Conservation (phyloP, 2,113 vertebrate genomes). For the Abramis brama region DNA sequence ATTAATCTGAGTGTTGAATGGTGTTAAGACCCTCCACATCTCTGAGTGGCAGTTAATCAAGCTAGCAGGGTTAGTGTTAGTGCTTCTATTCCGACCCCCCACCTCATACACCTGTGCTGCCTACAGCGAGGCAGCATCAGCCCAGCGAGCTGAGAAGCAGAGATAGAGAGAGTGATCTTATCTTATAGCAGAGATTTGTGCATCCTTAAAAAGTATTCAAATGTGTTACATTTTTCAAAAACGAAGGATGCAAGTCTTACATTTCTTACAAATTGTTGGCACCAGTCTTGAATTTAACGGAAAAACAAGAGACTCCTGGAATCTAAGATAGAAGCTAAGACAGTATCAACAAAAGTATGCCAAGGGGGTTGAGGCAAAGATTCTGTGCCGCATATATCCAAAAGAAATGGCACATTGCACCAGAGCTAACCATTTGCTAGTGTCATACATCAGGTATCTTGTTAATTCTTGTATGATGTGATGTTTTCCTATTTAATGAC, state of each 20-base stretch:
- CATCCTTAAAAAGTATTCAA: background rate
- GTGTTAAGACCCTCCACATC: conserved; percentile 19
- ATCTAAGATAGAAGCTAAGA: background rate
- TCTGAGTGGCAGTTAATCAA: conserved; percentile 39
- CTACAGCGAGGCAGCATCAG: conserved; percentile 14
- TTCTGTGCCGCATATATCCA: background rate
- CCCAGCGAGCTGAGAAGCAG: background rate
- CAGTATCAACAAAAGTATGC: background rate
- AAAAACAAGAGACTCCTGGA: background rate
- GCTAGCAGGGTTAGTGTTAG: background rate
- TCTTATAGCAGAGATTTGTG: background rate
- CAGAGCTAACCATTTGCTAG: too few species aligned
- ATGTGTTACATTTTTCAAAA: background rate
- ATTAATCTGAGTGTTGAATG: background rate
- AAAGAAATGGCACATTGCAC: background rate
- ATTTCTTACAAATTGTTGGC: background rate
- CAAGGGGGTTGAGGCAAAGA: background rate
- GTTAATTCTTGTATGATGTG: background rate
- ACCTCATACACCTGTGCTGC: conserved; percentile 30
- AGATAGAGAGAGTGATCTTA: background rate
- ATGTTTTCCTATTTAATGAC: background rate
- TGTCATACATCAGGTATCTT: background rate
- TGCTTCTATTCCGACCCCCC: background rate
- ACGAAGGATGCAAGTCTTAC: background rate
- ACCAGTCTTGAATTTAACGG: background rate